Percentiles rank a stretch among this genome's conserved stretches.
phyloP scores from a whole-genome alignment of 2,797 vertebrate genomes.

The Bradypus variegatus region DNA sequence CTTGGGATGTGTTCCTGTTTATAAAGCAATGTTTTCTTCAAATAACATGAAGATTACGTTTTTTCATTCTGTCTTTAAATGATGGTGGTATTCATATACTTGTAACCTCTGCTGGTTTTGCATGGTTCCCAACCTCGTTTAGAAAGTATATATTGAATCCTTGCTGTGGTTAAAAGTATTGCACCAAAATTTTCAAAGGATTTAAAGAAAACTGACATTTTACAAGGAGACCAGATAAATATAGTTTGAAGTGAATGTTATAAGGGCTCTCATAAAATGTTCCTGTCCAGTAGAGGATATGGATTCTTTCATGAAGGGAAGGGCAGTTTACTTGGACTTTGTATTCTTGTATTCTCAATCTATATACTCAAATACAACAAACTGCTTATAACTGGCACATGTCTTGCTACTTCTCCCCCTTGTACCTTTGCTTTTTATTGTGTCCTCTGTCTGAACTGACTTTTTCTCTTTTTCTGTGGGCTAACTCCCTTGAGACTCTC shows the following conservation, averaged over 20 bases:
- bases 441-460: background rate
- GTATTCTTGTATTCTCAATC: background rate
- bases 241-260: constrained; percentile 10
- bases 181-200: constrained; percentile 10
- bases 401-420: background rate
- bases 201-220: constrained; percentile 29
- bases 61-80: constrained; percentile 42
- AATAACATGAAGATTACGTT: background rate
- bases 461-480: background rate
- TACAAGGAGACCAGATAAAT: constrained; percentile 13
- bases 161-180: background rate
- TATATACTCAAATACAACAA: background rate
- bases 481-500: background rate
- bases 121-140: constrained; percentile 21
- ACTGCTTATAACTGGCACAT: background rate
- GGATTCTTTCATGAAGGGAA: background rate
- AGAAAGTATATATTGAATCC: background rate
- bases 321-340: background rate
- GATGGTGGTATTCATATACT: background rate
- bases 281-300: background rate
- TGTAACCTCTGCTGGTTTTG: background rate
- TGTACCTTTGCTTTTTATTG: background rate
- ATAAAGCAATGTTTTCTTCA: constrained; percentile 21
- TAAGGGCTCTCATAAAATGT: background rate
- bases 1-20: constrained; percentile 13